These are phyloP conservation scores for Catonia carolina DNA, from an alignment of 2,888 invertebrate genomes.

Conservation along the genomic window DNA sequence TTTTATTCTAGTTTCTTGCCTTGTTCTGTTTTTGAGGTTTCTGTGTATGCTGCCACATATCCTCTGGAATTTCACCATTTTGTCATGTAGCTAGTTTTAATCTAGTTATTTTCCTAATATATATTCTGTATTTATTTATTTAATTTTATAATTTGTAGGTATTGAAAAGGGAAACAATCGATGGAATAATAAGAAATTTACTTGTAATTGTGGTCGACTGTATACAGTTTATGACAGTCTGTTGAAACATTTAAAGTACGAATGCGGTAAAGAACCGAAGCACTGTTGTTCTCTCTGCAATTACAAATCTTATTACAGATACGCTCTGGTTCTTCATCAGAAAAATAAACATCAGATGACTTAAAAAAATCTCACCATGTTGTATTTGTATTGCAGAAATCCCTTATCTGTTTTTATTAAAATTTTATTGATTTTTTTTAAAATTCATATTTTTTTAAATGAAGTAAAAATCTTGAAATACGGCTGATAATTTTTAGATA, in stretches of 20 bases:
- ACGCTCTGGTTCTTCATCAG: conserved; percentile 10
- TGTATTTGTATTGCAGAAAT: neutral
- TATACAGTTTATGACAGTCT: conserved; percentile 39
- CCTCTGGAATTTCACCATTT: too few species aligned
- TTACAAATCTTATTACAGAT: conserved; percentile 47
- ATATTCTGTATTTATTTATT: too few species aligned
- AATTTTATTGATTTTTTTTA: neutral
- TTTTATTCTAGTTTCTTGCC: too few species aligned
- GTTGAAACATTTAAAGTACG: conserved; percentile 43
- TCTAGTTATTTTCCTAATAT: too few species aligned
- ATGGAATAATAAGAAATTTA: neutral
- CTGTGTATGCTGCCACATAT: too few species aligned
- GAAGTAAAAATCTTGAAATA: too few species aligned
- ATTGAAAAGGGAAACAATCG: too few species aligned
- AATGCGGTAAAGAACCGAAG: conserved; percentile 53
- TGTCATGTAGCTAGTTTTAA: too few species aligned
- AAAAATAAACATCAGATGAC: conserved; percentile 1
- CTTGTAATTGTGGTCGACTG: conserved; percentile 12
- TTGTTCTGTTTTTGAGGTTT: too few species aligned
- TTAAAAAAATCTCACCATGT: neutral
- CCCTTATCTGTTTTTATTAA: neutral
- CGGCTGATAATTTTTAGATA: too few species aligned
- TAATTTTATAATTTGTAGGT: too few species aligned
- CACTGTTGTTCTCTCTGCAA: conserved; percentile 51
- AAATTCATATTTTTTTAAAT: too few species aligned